These are phyloP conservation scores for Pterostichus madidus DNA, from an alignment of 2,888 invertebrate species.

Conservation along the genomic window DNA sequence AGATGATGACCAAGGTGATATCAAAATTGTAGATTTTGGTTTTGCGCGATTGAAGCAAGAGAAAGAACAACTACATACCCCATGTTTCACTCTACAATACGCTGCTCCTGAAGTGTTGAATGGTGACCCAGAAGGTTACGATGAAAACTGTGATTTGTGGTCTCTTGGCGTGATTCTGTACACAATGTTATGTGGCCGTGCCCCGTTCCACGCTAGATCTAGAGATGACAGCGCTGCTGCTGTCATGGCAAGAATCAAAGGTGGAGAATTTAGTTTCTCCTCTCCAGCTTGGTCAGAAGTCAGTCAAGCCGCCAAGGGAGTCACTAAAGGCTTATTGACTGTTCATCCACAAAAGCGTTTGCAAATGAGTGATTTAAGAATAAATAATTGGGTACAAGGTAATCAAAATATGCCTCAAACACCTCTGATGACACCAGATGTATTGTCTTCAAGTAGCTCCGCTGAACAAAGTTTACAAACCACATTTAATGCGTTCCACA, in stretches of 20 bases:
- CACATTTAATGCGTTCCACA: slow-evolving; percentile 84
- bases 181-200: slow-evolving; percentile 87
- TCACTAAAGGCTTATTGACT: slow-evolving; percentile 87
- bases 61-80: slow-evolving; percentile 85
- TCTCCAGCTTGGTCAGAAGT: slow-evolving; percentile 85
- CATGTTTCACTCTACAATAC: slow-evolving; percentile 96
- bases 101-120: slow-evolving; percentile 96
- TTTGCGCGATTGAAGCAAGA: slow-evolving; percentile 90
- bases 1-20: slow-evolving; percentile 79
- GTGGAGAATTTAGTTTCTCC: slow-evolving; percentile 88
- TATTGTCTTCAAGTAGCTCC: slow-evolving; percentile 77
- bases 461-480: slow-evolving; percentile 81
- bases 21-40: slow-evolving; percentile 98
- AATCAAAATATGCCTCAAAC: slow-evolving; percentile 77
- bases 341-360: slow-evolving; percentile 88
- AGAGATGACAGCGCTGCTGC: slow-evolving; percentile 86
- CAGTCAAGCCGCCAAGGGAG: slow-evolving; percentile 86
- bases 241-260: slow-evolving; percentile 89
- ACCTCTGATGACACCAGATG: slow-evolving; percentile 82
- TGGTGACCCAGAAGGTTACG: slow-evolving; percentile 85
- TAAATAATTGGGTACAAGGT: slow-evolving; percentile 84
- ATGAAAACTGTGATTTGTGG: slow-evolving; percentile 97
- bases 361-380: slow-evolving; percentile 83
- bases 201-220: slow-evolving; percentile 89
- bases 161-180: slow-evolving; percentile 94